Base-by-base conservation (phyloP, 2,888 invertebrate genomes). In the Exephanes ischioxanthus region DNA sequence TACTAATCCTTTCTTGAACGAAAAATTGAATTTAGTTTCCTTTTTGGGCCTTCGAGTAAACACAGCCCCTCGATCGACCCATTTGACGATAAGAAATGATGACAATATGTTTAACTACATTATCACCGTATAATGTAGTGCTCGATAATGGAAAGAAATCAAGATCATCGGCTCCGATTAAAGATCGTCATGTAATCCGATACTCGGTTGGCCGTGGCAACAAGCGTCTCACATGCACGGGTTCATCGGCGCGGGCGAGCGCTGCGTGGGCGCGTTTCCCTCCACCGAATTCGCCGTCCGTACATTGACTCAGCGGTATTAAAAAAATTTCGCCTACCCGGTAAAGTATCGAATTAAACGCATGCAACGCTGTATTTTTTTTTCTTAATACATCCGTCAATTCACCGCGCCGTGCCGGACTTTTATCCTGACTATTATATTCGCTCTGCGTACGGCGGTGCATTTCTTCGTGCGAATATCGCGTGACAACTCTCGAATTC, bases 401-500 rank as follows among this genome's bases (percentile, higher is more conserved):
- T 61, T 30, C 26, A 22, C 45, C 48, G 16, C 1, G 72, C 16
- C 33, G 33, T 14, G 19, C 58, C n/a, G 41, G 45, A 61, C 30
- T 63, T 61, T 75, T 26, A 19, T 58, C 37, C 11, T 14, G 19
- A 72, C 37, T 72, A n/a, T 55, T 19, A 66, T 51, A 33, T 19
- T 66, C 51, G 66, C 19, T 75, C 30, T 3, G 76, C 37, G 51
- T 53, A 48, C 73, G 70, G 48, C 63, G 55, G 53, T 68, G 67
- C 67, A 41, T 67, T 67, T 67, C 53, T 37, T 53, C 41, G 11
- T 19, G 41, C 55, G 41, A 33, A 67, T 82, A 66, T 85, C 75
- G 45, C 67, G 76, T 85, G 76, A 75, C 80, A 9, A 51, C 33
- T 72, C 67, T 79, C 26, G 80, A 85, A 80, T 71, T 79, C 80